A percentile compares a stretch with the other conserved stretches of the same genome.
Conservation (phyloP, 1,140 invertebrate genomes). For the Leptoteleia sp. region DNA sequence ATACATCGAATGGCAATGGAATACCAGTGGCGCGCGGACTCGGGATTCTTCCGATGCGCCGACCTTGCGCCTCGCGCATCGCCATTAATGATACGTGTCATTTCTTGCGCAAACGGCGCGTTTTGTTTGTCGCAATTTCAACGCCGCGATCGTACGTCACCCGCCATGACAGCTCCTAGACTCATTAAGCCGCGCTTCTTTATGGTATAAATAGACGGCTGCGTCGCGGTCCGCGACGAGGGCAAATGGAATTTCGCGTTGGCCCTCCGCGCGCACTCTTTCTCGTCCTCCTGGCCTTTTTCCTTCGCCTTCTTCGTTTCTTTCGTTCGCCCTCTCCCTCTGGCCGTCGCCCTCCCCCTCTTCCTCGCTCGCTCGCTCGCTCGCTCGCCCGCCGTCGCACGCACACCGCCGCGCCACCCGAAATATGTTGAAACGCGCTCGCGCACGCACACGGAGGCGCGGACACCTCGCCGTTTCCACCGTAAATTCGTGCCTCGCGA, state of each 20-base stretch:
- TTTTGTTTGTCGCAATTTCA: constrained; percentile 57
- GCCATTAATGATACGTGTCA: constrained; percentile 61
- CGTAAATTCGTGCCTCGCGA: constrained; percentile 63
- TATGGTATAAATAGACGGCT: constrained; percentile 79
- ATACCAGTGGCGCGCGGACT: too few species aligned
- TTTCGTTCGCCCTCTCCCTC: constrained; percentile 24
- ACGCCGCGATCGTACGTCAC: constrained; percentile 74
- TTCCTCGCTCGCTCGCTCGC: constrained; percentile 34
- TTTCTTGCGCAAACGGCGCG: constrained; percentile 49
- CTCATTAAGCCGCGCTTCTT: constrained; percentile 79
- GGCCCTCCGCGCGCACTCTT: constrained; percentile 54
- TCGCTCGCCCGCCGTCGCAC: constrained; percentile 22
- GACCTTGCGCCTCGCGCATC: constrained; percentile 30
- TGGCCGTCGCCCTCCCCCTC: not conserved
- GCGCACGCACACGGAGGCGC: constrained; percentile 10
- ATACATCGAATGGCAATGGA: too few species aligned
- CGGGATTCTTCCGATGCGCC: too few species aligned
- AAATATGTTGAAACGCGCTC: constrained; percentile 6
- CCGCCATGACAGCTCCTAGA: constrained; percentile 76
- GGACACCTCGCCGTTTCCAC: constrained; percentile 62
- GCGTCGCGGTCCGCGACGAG: constrained; percentile 67
- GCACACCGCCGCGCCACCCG: constrained; percentile 13
- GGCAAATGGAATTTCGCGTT: constrained; percentile 75
- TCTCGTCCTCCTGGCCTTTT: constrained; percentile 41
- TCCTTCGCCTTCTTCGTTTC: too few species aligned